A percentile compares a stretch with the other conserved stretches of the same genome.
Conservation (phyloP, 2,113 vertebrate genomes). For the Aythya baeri region DNA sequence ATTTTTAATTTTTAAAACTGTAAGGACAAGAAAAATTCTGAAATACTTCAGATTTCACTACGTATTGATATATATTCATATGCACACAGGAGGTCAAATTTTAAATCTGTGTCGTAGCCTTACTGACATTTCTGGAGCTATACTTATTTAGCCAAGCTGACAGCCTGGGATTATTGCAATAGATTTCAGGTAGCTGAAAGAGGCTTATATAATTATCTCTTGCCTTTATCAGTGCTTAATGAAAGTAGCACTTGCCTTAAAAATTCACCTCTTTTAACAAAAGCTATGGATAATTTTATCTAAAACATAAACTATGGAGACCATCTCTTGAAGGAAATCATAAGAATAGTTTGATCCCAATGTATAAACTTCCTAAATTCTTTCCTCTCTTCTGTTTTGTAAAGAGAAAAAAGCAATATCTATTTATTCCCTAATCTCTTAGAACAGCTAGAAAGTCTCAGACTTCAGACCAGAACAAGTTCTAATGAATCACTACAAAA, state of each 20-base stretch:
- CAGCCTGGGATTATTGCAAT: background rate
- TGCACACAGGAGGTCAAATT: background rate
- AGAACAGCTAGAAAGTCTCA: background rate
- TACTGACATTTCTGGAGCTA: background rate
- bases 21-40: background rate
- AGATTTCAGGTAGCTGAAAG: background rate
- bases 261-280: background rate
- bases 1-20: background rate
- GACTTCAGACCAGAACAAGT: background rate
- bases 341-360: background rate
- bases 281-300: background rate
- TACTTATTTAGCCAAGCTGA: background rate
- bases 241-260: background rate
- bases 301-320: background rate
- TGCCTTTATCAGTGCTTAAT: background rate
- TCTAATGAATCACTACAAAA: background rate
- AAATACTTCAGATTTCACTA: background rate
- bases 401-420: background rate
- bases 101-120: background rate
- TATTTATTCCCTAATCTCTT: background rate
- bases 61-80: background rate
- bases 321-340: background rate
- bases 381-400: background rate
- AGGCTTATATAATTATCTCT: background rate
- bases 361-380: background rate